Evolutionary conservation across 1,140 invertebrate genomes (phyloP), one percentile per base, ranked within the genome.

Genomic region (Lasioglossum baleicum): DNA sequence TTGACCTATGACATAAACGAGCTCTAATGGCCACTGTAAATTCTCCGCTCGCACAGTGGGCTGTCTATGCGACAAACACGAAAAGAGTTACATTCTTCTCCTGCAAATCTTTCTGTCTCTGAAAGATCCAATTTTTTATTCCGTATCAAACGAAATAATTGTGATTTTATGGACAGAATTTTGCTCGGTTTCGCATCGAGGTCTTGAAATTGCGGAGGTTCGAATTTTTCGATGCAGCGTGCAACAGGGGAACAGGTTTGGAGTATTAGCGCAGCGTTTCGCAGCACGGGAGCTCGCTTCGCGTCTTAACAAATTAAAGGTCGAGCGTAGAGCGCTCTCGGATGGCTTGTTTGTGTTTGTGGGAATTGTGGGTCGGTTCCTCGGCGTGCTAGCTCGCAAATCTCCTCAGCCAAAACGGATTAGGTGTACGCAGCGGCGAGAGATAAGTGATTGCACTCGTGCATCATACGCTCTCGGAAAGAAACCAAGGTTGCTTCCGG

Each of bases 401-500:
- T 35, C 11, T 65, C 42, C 58, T 31, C 40, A 51, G 44, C 17
- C 61, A 31, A 75, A 51, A 67, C 42, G 40, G 31, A 82, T 84
- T 60, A 63, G 40, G 11, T 26, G 40, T 58, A 26, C 70, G 26
- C 7, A n/a, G 60, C 71, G n/a, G 6, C 44, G 44, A 11, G 35
- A 68, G 75, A 82, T 85, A 86, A 85, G n/a, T 56, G 70, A 81
- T 70, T 58, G 61, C 56, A 69, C 63, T 82, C 83, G 80, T 77
- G 71, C 75, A 85, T 86, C 83, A 79, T 53, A 63, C 66, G 20
- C 42, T 51, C 35, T 8, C 20, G 40, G 68, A 75, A 63, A 82
- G 48, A 65, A 69, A 67, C 66, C 66, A 72, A 74, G 20, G 65
- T 63, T n/a, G 61, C 74, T 86, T 85, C 83, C 83, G 83, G 83